Conservation (phyloP, 2,888 invertebrate genomes). For the Polylopha cassiicola region DNA sequence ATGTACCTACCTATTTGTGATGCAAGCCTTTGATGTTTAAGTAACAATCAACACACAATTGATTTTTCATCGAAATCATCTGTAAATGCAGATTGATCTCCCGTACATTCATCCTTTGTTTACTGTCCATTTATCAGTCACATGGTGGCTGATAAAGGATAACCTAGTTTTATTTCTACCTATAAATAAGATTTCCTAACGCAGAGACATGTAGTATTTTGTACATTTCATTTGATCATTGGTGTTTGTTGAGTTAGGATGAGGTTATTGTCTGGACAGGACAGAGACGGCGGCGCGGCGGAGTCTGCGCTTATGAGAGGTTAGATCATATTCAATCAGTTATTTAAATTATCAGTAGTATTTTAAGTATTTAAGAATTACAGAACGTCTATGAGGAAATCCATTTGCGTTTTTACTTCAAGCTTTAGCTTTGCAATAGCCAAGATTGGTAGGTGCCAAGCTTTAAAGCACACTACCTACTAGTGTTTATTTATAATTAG, state of each 20-base stretch:
- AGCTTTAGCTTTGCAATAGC: too few relatives aligned
- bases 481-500: too few relatives aligned
- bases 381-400: too few relatives aligned
- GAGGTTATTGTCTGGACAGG: constrained; percentile 62
- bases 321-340: constrained; percentile 31
- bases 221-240: constrained; percentile 33
- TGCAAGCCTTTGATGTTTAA: too few relatives aligned
- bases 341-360: too few relatives aligned
- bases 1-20: too few relatives aligned
- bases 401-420: too few relatives aligned
- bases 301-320: constrained; percentile 49
- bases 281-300: constrained; percentile 62
- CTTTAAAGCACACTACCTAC: too few relatives aligned
- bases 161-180: constrained; percentile 61
- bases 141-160: constrained; percentile 63
- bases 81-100: constrained; percentile 14
- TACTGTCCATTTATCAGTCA: constrained; percentile 56
- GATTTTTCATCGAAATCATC: too few relatives aligned
- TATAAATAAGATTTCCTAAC: constrained; percentile 61
- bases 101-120: constrained; percentile 34
- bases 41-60: too few relatives aligned
- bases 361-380: too few relatives aligned
- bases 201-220: constrained; percentile 33
- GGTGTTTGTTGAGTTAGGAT: constrained; percentile 35
- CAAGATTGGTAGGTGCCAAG: too few relatives aligned